phyloP scores from a whole-genome alignment of 2,113 vertebrate species.

The Tichodroma muraria region DNA sequence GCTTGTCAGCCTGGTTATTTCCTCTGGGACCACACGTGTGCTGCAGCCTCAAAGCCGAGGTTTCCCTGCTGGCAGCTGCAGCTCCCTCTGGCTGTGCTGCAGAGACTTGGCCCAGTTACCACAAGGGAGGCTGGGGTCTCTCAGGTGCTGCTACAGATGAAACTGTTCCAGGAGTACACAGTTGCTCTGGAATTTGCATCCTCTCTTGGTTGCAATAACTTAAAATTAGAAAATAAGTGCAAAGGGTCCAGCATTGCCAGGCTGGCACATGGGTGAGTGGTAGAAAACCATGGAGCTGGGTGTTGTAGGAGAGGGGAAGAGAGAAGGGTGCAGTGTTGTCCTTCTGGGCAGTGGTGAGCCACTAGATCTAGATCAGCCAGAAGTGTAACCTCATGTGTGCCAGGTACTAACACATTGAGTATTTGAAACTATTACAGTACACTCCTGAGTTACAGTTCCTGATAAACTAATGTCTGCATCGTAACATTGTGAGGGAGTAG shows the following conservation, averaged over 20 bases:
- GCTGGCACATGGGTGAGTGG: background rate
- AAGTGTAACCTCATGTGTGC: background rate
- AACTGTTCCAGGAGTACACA: background rate
- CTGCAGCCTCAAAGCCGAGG: background rate
- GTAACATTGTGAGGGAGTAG: background rate
- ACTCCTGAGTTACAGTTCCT: background rate
- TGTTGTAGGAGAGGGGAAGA: background rate
- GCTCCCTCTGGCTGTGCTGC: background rate
- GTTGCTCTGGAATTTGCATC: background rate
- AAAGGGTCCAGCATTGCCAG: background rate
- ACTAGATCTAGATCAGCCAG: background rate
- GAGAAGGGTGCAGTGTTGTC: background rate
- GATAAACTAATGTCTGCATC: background rate
- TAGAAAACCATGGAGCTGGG: background rate
- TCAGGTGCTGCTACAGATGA: background rate
- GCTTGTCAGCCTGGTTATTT: background rate
- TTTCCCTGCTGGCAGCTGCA: background rate
- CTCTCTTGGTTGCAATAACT: background rate
- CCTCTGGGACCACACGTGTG: fast-evolving
- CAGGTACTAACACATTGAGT: background rate
- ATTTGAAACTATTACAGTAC: background rate
- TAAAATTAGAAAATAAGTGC: background rate
- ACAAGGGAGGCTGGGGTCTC: background rate
- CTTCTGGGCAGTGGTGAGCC: background rate
- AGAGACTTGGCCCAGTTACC: background rate